Percentiles rank a stretch among this genome's conserved stretches.
Conservation (phyloP, 2,797 vertebrate genomes). For the Aphelocoma californica region DNA sequence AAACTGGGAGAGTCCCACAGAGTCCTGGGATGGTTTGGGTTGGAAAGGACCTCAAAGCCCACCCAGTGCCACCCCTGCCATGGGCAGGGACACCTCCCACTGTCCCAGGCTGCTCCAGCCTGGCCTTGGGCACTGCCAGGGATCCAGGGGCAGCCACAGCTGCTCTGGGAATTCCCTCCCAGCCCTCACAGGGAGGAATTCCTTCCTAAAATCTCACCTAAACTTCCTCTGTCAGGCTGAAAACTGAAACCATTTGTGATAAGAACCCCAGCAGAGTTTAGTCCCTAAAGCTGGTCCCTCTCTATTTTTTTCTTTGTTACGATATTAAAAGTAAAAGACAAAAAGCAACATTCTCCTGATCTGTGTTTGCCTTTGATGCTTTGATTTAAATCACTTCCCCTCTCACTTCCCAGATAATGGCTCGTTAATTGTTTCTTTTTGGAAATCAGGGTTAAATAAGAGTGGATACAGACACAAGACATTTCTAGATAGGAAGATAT, state of each 20-base stretch:
- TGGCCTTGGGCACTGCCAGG: neutral
- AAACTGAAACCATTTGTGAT: neutral
- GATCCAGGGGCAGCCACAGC: neutral
- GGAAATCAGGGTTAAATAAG: constrained; percentile 52
- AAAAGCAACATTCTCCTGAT: neutral
- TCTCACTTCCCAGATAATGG: constrained; percentile 4
- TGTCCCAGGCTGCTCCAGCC: accelerated
- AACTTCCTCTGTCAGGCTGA: neutral
- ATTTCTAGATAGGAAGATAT: constrained; percentile 58
- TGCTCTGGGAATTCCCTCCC: accelerated
- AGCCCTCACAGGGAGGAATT: neutral
- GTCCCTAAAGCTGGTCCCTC: neutral
- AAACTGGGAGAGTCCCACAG: neutral
- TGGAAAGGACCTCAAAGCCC: neutral
- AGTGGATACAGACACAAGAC: constrained; percentile 14
- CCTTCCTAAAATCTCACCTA: neutral
- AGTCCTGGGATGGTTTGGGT: neutral
- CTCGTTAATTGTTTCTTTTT: constrained; percentile 54
- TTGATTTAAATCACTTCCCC: constrained; percentile 10
- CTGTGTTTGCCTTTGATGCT: neutral
- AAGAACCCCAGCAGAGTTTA: neutral
- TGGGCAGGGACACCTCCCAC: neutral
- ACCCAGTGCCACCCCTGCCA: neutral
- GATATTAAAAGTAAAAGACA: neutral
- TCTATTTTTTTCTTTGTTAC: neutral